Evolutionary conservation across 2,888 invertebrate genomes (phyloP).

Genomic region (Patella pellucida): DNA sequence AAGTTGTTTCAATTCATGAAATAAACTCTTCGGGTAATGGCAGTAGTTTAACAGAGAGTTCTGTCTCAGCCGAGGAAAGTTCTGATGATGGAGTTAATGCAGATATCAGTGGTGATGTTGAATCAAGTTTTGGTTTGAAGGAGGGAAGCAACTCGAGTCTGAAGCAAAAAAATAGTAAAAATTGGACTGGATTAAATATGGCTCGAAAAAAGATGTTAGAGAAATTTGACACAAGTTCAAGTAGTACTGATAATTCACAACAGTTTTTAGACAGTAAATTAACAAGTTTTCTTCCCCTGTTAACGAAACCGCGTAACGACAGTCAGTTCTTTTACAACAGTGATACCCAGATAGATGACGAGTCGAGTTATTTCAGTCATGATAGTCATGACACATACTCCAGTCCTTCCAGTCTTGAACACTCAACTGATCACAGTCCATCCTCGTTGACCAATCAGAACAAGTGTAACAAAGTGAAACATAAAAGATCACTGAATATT

Average conservation of each 20-base stretch:
- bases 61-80: constrained; percentile 12
- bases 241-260: constrained; percentile 16
- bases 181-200: neutral
- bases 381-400: constrained; percentile 22
- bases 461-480: neutral
- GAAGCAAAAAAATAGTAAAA: neutral
- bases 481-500: neutral
- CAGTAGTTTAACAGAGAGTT: constrained; percentile 6
- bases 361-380: constrained; percentile 34
- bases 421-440: neutral
- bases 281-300: constrained; percentile 19
- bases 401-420: constrained; percentile 10
- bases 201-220: neutral
- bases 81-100: constrained; percentile 24
- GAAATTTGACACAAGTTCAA: constrained; percentile 8
- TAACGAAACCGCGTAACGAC: constrained; percentile 6
- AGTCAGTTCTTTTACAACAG: constrained; percentile 3
- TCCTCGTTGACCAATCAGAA: neutral
- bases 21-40: constrained; percentile 3
- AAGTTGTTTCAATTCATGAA: neutral
- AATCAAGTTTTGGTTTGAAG: constrained; percentile 14
- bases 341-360: constrained; percentile 25
- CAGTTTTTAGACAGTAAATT: constrained; percentile 22
- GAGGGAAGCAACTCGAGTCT: constrained; percentile 9
- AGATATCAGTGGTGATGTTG: constrained; percentile 28